Percentiles rank a stretch among this genome's conserved stretches.
Conservation (phyloP, 2,113 vertebrate genomes). For the Fregata magnificens region DNA sequence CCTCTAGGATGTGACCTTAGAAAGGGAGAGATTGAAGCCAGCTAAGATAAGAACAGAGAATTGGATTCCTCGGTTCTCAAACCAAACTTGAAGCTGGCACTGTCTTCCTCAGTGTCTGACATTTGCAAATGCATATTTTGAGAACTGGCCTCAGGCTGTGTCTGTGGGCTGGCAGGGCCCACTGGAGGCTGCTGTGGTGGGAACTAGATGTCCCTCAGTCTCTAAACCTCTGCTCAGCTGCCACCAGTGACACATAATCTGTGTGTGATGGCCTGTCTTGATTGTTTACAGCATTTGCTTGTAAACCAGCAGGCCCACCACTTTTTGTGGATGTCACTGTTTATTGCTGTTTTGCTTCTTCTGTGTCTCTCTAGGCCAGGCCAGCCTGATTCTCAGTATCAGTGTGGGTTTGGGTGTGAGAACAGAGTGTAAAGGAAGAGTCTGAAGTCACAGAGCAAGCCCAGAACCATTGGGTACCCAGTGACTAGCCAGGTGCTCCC, state of each 20-base stretch:
- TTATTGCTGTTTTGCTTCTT: neutral
- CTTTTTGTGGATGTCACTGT: neutral
- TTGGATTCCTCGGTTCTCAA: neutral
- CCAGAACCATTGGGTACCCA: accelerated
- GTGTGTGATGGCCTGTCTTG: neutral
- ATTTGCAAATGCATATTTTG: neutral
- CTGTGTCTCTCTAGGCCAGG: neutral
- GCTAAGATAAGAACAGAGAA: neutral
- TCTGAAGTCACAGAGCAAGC: neutral
- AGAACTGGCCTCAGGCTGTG: neutral
- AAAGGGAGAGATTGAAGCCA: neutral
- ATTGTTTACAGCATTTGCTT: neutral
- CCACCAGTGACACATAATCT: neutral
- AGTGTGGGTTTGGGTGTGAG: neutral
- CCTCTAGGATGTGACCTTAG: neutral
- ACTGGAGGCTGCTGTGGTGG: neutral
- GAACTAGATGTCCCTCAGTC: neutral
- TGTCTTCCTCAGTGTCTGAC: neutral
- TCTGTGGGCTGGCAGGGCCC: neutral
- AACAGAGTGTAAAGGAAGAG: neutral
- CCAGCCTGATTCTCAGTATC: neutral
- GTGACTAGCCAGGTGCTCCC: neutral
- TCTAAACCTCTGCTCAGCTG: neutral
- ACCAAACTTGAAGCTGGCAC: neutral
- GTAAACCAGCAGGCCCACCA: neutral